These are phyloP conservation scores for Matsumurasca onukii DNA, from an alignment of 1,140 invertebrate species.

Conservation along the genomic window DNA sequence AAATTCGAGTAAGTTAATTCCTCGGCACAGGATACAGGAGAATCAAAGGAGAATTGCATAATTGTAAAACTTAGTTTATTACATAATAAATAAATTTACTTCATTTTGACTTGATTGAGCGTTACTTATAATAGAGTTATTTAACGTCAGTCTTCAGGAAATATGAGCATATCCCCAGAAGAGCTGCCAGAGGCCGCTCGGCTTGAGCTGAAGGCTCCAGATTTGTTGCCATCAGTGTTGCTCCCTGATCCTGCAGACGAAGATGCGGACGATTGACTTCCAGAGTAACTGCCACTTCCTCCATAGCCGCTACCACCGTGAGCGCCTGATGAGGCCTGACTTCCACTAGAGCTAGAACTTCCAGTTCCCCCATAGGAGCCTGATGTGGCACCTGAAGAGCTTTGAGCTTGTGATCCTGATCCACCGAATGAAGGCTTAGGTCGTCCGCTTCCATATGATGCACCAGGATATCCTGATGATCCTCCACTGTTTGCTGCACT, in stretches of 20 bases:
- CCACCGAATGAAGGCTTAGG: too few species aligned
- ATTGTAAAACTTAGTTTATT: too few species aligned
- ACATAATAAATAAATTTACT: background rate
- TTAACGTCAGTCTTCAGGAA: background rate
- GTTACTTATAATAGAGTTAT: too few species aligned
- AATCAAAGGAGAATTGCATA: too few species aligned
- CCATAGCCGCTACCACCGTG: background rate
- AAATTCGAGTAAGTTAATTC: too few species aligned
- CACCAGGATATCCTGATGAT: slow-evolving; percentile 10
- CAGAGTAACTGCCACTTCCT: slow-evolving; percentile 1
- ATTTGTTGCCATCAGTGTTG: background rate
- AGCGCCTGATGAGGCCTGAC: background rate
- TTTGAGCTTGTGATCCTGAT: background rate
- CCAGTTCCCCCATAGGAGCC: background rate
- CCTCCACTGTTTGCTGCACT: slow-evolving; percentile 2
- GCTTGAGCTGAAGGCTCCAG: background rate
- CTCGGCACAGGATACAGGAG: too few species aligned
- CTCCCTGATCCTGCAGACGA: background rate
- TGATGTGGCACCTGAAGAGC: slow-evolving; percentile 6
- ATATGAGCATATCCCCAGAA: background rate
- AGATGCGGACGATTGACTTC: background rate
- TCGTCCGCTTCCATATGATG: slow-evolving; percentile 20
- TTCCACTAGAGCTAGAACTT: background rate
- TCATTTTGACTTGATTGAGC: background rate
- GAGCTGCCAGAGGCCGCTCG: background rate